Base-by-base conservation (phyloP, 2,797 vertebrate species). In the Intellagama lesueurii region DNA sequence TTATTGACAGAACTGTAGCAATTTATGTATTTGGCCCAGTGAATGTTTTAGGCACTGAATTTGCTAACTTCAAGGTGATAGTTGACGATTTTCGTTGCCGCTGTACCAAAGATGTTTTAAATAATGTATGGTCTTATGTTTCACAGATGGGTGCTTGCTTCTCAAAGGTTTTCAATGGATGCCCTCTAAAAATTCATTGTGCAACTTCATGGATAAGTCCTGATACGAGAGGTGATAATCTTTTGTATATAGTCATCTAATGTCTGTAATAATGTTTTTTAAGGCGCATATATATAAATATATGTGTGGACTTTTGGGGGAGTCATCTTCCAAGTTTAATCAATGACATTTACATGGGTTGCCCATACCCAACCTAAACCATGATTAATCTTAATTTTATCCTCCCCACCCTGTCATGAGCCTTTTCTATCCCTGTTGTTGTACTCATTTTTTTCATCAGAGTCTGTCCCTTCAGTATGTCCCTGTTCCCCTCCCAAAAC, bases 131-230 rank as follows among this genome's bases (percentile, higher is more conserved):
- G 49, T 92, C 17, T 95, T 93, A 2, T 76, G 95, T 96, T 77
- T 94, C 92, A 40, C 96, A 98, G 99, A 99, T 99, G 99, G 99
- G 99, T 92, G 99, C 99, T 1, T 99, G 99, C 95, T 99, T 99
- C 97, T 99, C 99, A 77, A 99, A 99, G 92, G 98, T 99, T 94
- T 99, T 99, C 93, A 99, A 99, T 91, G 99, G 99, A 35, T 99
- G 99, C 91, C 99, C 99, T 14, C 96, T 99, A 91, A 99, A 99
- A 97, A 98, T 99, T 95, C 98, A 99, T 95, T 99, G 99, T 95
- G 99, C 99, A 92, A 98, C 98, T 7, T 99, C 99, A 40, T 99
- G 99, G 99, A 98, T 99, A 96, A 99, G 99, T 95, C 99, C 99
- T 44, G 99, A 99, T 95, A 99, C 99, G 83, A 98, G 99, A 98